phyloP scores from a whole-genome alignment of 2,113 vertebrate species.

The Stercorarius parasiticus region DNA sequence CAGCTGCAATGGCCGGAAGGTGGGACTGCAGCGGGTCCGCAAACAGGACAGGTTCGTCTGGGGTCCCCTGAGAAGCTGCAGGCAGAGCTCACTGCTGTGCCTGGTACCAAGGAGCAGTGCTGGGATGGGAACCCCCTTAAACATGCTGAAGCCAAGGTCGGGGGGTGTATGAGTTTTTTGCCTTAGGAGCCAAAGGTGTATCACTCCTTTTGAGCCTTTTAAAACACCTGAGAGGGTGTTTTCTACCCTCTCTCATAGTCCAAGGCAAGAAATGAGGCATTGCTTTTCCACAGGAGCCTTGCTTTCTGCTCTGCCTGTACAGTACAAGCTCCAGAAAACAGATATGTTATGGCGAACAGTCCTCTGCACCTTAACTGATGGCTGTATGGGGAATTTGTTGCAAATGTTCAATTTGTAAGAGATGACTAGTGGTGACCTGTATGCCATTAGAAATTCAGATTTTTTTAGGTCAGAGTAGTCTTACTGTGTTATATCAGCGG shows the following conservation, averaged over 20 bases:
- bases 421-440: not conserved
- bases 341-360: not conserved
- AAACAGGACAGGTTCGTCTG: not conserved
- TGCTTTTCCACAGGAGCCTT: not conserved
- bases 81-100: not conserved
- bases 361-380: not conserved
- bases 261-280: not conserved
- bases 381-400: not conserved
- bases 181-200: not conserved
- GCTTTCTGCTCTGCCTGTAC: not conserved
- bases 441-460: not conserved
- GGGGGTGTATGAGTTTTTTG: not conserved
- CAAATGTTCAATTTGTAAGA: not conserved
- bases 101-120: not conserved
- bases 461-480: not conserved
- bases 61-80: not conserved
- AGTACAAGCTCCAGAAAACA: not conserved
- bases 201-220: not conserved
- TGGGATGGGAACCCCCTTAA: not conserved
- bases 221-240: not conserved
- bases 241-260: not conserved
- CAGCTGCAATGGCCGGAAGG: not conserved
- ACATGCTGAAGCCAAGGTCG: accelerated
- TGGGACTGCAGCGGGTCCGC: accelerated
- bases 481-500: not conserved